These are phyloP conservation scores for Drosophila picticornis DNA, from an alignment of 2,888 invertebrate genomes.

Conservation along the genomic window DNA sequence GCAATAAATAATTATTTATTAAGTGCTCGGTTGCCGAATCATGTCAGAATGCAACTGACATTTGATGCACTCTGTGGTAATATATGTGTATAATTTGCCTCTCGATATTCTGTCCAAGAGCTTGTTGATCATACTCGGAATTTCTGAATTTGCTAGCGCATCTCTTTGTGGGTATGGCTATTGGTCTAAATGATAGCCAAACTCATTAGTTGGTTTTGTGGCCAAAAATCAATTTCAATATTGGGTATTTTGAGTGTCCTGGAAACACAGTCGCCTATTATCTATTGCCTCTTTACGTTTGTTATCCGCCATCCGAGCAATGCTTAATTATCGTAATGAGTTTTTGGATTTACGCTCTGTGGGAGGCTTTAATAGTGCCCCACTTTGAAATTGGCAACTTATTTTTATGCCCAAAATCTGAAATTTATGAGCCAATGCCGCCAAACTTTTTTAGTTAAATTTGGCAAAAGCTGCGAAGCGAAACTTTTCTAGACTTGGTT, in stretches of 20 bases:
- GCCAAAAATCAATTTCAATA: conserved; percentile 66
- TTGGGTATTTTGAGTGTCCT: conserved; percentile 48
- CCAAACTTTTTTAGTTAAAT: conserved; percentile 62
- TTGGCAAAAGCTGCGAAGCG: conserved; percentile 23
- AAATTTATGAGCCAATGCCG: conserved; percentile 69
- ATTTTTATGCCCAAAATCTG: conserved; percentile 67
- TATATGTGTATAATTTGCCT: conserved; percentile 2
- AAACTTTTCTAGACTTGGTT: conserved; percentile 40
- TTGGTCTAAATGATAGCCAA: conserved; percentile 55
- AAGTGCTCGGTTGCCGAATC: conserved; percentile 45
- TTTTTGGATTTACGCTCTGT: conserved; percentile 60
- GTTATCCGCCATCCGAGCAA: conserved; percentile 17
- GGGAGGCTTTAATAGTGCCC: conserved; percentile 26
- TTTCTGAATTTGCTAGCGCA: background rate
- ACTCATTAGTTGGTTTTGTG: conserved; percentile 43
- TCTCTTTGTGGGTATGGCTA: conserved; percentile 13
- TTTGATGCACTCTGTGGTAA: conserved; percentile 18
- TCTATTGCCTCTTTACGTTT: background rate
- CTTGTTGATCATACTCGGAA: conserved; percentile 5
- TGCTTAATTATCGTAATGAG: conserved; percentile 75
- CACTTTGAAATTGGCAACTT: conserved; percentile 59
- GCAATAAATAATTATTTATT: conserved; percentile 65
- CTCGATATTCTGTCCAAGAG: conserved; percentile 9
- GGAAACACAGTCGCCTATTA: background rate
- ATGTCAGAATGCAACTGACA: conserved; percentile 54